Base-by-base conservation (phyloP, 2,888 invertebrate genomes). In the Sinopyrophorus schimmeli region DNA sequence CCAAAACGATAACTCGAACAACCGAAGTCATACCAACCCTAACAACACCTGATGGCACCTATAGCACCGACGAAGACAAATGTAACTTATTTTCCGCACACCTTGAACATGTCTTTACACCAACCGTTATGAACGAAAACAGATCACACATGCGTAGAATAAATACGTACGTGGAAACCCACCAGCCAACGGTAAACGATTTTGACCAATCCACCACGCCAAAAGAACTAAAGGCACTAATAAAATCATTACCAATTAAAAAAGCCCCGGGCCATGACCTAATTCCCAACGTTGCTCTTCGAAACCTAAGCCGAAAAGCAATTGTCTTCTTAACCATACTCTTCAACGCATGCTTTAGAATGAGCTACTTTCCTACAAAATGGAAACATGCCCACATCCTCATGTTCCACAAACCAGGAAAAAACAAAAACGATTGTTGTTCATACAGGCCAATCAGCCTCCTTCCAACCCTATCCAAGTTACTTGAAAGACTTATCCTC, bases 21-120 rank as follows among this genome's bases (percentile, higher is more conserved):
- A n/a, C n/a, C n/a, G n/a, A n/a, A n/a, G n/a, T n/a, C n/a, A n/a
- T n/a, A n/a, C n/a, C n/a, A n/a, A n/a, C n/a, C 14, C 28, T 28
- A 28, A 28, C 28, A 28, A 28, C 28, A 3, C 12, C 28, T 12
- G 14, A 28, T 28, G 28, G 28, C n/a, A 28, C 10, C 12, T 28
- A 28, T 4, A 28, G 28, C 12, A 11, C 11, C 7, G 28, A 14
- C 9, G 28, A 28, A 28, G 28, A 28, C 5, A 28, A 28, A 10
- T 28, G 14, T 7, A 28, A 14, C 28, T 9, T 26, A 9, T 10
- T 26, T 7, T 4, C 26, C 26, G n/a, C n/a, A n/a, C n/a, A 26
- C 9, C 26, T 26, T n/a, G 4, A 26, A 26, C 26, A 26, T 9
- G 9, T 4, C 9, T 26, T n/a, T n/a, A n/a, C n/a, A n/a, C n/a